Evolutionary conservation across 2,113 vertebrate genomes (phyloP).

Genomic region (Austrofundulus limnaeus): DNA sequence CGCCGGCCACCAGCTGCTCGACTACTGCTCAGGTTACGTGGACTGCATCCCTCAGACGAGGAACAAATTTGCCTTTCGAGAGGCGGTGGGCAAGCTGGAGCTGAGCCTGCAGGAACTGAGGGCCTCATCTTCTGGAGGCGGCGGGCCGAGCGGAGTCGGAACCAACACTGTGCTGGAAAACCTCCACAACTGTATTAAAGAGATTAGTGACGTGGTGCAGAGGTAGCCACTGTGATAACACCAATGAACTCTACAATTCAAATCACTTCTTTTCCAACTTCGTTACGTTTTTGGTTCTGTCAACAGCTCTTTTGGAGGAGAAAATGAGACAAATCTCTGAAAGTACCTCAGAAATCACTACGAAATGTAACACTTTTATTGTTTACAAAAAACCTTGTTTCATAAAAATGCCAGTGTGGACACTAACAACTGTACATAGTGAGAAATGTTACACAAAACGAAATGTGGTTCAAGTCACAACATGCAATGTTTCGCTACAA

Average conservation of each 20-base stretch:
- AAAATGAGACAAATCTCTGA: constrained; percentile 52
- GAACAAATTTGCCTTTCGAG: constrained; percentile 98
- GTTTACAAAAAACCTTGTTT: constrained; percentile 77
- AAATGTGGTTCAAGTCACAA: constrained; percentile 43
- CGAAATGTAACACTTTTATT: constrained; percentile 63
- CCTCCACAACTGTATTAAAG: constrained; percentile 94
- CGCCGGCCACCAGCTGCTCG: constrained; percentile 94
- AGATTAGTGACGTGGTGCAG: constrained; percentile 97
- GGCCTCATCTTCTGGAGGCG: constrained; percentile 86
- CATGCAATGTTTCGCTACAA: constrained; percentile 22
- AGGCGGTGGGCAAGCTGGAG: constrained; percentile 96
- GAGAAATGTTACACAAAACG: constrained; percentile 62
- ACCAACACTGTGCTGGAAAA: constrained; percentile 90
- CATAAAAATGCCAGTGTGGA: constrained; percentile 70
- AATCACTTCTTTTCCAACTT: constrained; percentile 41
- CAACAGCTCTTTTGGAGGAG: constrained; percentile 55
- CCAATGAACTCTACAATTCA: constrained; percentile 25
- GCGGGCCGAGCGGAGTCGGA: constrained; percentile 77
- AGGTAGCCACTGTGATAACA: constrained; percentile 90
- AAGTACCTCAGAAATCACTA: constrained; percentile 79
- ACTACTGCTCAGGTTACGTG: constrained; percentile 98
- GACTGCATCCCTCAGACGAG: constrained; percentile 97
- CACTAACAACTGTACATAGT: constrained; percentile 71
- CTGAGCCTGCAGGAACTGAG: constrained; percentile 95
- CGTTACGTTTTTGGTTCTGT: constrained; percentile 41